A percentile compares a stretch with the other conserved stretches of the same genome.
Evolutionary conservation across 2,888 invertebrate species (phyloP).

Genomic region (Scaptomyza tumidula): DNA sequence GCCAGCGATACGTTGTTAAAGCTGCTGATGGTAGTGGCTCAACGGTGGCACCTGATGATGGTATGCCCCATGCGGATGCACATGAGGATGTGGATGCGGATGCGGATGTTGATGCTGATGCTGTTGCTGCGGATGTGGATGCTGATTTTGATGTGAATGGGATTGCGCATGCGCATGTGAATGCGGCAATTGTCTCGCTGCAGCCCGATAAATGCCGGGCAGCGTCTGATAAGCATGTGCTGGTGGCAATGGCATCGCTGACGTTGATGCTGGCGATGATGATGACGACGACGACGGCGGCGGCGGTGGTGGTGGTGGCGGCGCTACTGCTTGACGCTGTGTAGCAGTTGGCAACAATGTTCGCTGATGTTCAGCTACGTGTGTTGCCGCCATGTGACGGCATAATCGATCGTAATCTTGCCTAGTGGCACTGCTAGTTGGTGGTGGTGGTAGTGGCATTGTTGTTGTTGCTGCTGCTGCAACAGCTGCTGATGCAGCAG

Average conservation of each 20-base stretch:
- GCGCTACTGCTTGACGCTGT: slow-evolving; percentile 44
- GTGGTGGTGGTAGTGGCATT: slow-evolving; percentile 9
- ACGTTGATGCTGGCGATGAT: background rate
- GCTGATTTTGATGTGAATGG: slow-evolving; percentile 37
- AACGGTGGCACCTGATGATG: slow-evolving; percentile 63
- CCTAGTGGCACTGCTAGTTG: slow-evolving; percentile 19
- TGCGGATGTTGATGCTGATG: slow-evolving; percentile 48
- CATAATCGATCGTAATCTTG: slow-evolving; percentile 60
- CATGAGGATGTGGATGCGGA: slow-evolving; percentile 38
- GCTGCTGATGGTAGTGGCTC: slow-evolving; percentile 75
- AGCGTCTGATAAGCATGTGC: slow-evolving; percentile 57
- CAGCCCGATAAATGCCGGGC: slow-evolving; percentile 47
- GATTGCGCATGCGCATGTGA: slow-evolving; percentile 44
- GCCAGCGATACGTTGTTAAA: slow-evolving; percentile 70
- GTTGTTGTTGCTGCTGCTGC: slow-evolving; percentile 45
- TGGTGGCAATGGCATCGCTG: slow-evolving; percentile 30
- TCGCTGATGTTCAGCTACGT: slow-evolving; percentile 40
- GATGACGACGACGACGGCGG: too few relatives aligned
- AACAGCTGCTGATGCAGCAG: slow-evolving; percentile 45
- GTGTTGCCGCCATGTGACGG: slow-evolving; percentile 26
- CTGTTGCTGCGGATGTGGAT: slow-evolving; percentile 39
- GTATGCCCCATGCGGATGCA: slow-evolving; percentile 47
- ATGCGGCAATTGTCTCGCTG: slow-evolving; percentile 39
- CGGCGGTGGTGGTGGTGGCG: background rate
- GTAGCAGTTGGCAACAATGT: slow-evolving; percentile 34